Base-by-base conservation (phyloP, 2,888 invertebrate genomes). In the Heliconius aoede region DNA sequence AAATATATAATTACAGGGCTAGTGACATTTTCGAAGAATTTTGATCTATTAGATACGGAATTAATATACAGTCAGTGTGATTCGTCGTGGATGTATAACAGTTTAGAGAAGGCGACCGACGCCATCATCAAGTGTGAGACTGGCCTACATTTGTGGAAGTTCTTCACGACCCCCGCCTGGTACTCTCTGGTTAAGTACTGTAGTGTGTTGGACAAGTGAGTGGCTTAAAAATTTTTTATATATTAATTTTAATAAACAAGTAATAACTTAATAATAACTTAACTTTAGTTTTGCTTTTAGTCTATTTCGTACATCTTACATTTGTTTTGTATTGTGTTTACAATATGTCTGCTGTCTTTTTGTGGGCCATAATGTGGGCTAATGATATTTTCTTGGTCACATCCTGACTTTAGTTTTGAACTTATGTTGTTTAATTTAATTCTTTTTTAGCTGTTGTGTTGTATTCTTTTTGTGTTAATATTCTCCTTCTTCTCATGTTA, bases 141-240 rank as follows among this genome's bases (percentile, higher is more conserved):
- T 55, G 96, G 96, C 1, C 88, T 96, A 72, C 96, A 96, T 76
- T 84, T 96, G 30, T 96, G 96, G 96, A 95, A 96, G 83, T 90
- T 96, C 69, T 88, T 96, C 61, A 90, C 95, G 24, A 96, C 96
- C 0, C 95, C 95, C 0, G 90, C 95, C 21, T 95, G 95, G 94
- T 94, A 90, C 78, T 91, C 92, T 21, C 89, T 96, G 21, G 95
- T 95, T 61, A 93, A 93, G 80, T 90, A 96, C 82, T 96, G 96
- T 82, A 96, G 96, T 82, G 90, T 90, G 73, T 93, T 96, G 80
- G 96, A 96, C 80, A 94, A 90, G 95, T 95, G 84, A 84, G 87
- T 83, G n/a, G 26, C 64, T 64, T 21, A 15, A 30, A 65, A 21
- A 9, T 28, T 36, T 58, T 72, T 13, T 73, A 46, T 58, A 26